Percentiles rank a stretch among this genome's conserved stretches.
Conservation (phyloP, 2,113 vertebrate genomes). For the Macrotus californicus region DNA sequence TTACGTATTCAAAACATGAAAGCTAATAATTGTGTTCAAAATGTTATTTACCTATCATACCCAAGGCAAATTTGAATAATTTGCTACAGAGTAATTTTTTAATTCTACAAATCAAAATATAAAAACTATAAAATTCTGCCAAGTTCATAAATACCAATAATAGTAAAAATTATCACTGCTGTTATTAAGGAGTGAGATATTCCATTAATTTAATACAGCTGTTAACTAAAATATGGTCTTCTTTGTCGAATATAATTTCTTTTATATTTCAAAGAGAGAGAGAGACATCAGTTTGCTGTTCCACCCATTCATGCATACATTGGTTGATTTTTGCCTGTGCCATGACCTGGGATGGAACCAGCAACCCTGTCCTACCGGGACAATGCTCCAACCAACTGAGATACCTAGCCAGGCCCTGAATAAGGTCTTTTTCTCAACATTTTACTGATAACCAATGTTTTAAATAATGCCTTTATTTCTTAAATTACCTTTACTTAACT, state of each 20-base stretch:
- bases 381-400: too few relatives aligned
- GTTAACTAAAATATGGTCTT: neutral
- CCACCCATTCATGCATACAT: too few relatives aligned
- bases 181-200: neutral
- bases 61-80: neutral
- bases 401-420: too few relatives aligned
- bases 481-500: neutral
- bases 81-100: neutral
- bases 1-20: neutral
- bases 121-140: neutral
- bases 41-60: neutral
- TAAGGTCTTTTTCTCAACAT: neutral
- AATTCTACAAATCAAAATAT: neutral
- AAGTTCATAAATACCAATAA: neutral
- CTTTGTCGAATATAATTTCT: neutral
- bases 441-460: neutral
- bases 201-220: neutral
- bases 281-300: too few relatives aligned
- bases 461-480: neutral
- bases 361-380: too few relatives aligned
- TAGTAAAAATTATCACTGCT: neutral
- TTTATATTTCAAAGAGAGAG: too few relatives aligned
- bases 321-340: too few relatives aligned
- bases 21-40: neutral
- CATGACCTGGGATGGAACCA: too few relatives aligned